A percentile compares a stretch with the other conserved stretches of the same genome.
phyloP scores from a whole-genome alignment of 2,113 vertebrate genomes.

The Lathamus discolor region DNA sequence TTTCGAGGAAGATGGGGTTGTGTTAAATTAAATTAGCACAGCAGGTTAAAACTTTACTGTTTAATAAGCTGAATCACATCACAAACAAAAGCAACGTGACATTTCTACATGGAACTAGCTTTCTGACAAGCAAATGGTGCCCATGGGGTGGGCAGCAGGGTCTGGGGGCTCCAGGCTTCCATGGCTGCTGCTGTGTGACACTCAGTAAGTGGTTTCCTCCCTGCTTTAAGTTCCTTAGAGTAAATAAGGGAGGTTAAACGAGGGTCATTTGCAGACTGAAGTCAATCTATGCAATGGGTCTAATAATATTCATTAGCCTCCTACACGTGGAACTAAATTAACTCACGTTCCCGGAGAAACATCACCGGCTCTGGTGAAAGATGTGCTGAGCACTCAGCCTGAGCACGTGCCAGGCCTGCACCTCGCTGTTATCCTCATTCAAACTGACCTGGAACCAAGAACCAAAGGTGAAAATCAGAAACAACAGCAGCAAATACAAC shows the following conservation, averaged over 20 bases:
- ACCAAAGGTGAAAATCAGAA: background rate
- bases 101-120: background rate
- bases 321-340: background rate
- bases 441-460: background rate
- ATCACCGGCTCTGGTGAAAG: background rate
- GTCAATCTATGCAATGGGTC: background rate
- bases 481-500: background rate
- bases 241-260: constrained; percentile 6
- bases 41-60: background rate
- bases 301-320: background rate
- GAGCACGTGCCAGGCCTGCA: background rate
- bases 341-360: background rate
- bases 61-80: background rate
- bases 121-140: background rate
- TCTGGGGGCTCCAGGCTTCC: background rate
- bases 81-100: background rate
- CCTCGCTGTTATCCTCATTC: background rate
- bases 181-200: background rate
- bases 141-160: background rate
- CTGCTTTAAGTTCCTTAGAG: constrained; percentile 21
- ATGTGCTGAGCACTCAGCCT: background rate
- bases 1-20: background rate
- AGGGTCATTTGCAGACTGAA: background rate
- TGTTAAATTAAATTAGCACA: background rate
- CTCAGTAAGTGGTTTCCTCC: background rate